Evolutionary conservation across 1,140 invertebrate species (phyloP).

Genomic region (Lordiphosa stackelbergi): DNA sequence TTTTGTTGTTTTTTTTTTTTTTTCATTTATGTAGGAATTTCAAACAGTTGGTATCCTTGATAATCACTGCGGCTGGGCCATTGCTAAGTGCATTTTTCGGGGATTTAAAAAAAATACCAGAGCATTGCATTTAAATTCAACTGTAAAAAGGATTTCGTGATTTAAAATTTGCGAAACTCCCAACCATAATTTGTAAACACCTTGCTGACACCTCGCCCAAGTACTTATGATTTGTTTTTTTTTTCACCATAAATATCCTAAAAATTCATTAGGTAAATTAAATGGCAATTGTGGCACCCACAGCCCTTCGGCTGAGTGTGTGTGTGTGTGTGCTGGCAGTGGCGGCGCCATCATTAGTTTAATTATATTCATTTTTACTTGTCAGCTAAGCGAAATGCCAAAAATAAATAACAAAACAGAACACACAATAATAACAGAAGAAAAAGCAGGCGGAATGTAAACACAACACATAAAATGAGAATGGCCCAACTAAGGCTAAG

Average conservation of each 20-base stretch:
- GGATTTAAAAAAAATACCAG: no score
- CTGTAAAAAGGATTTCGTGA: neutral
- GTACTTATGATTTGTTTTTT: neutral
- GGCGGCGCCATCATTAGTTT: constrained; percentile 33
- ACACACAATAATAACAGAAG: constrained; percentile 22
- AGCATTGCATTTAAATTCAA: no score
- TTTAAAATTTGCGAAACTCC: constrained; percentile 3
- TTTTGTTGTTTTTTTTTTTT: no score
- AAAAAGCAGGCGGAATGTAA: constrained; percentile 19
- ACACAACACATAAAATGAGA: constrained; percentile 2
- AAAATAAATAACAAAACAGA: constrained; percentile 30
- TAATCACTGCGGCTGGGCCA: no score
- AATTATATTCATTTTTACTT: constrained; percentile 55
- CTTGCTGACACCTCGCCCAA: constrained; percentile 5
- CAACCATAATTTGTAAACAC: constrained; percentile 4
- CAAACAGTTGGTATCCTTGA: no score
- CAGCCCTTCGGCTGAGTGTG: constrained; percentile 2
- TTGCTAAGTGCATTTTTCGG: no score
- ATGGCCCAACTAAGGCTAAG: neutral
- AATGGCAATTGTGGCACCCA: constrained; percentile 3
- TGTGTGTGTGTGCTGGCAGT: constrained; percentile 5
- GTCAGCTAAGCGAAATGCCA: constrained; percentile 26
- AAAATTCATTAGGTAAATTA: constrained; percentile 13
- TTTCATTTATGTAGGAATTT: no score
- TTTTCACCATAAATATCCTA: constrained; percentile 9